phyloP scores from a whole-genome alignment of 2,888 invertebrate species.

The Salticus scenicus region DNA sequence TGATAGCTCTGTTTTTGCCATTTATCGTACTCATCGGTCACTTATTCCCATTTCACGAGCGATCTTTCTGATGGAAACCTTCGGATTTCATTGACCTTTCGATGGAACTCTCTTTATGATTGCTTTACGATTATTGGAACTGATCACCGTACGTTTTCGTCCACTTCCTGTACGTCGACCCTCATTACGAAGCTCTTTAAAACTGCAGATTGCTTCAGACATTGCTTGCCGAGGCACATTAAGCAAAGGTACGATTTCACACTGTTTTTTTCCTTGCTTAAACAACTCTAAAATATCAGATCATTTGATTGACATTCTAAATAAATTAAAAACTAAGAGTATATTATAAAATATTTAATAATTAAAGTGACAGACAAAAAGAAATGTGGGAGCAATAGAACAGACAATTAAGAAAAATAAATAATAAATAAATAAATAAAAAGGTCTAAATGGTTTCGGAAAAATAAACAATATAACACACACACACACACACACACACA shows the following conservation, averaged over 20 bases:
- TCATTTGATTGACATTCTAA: slow-evolving; percentile 1
- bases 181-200: too few species aligned
- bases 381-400: too few species aligned
- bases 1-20: neutral
- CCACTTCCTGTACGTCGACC: too few species aligned
- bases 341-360: neutral
- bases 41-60: slow-evolving; percentile 18
- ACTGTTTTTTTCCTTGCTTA: too few species aligned
- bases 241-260: too few species aligned
- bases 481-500: too few species aligned
- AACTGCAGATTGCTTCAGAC: too few species aligned
- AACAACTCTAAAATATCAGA: neutral
- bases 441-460: too few species aligned
- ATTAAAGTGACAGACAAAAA: neutral
- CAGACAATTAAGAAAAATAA: too few species aligned
- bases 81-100: slow-evolving; percentile 5
- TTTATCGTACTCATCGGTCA: neutral
- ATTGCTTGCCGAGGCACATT: too few species aligned
- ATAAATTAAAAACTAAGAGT: neutral
- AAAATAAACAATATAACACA: too few species aligned
- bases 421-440: too few species aligned
- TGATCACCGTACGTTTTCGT: neutral
- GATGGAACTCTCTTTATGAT: slow-evolving; percentile 23
- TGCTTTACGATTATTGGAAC: neutral
- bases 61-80: slow-evolving; percentile 6